A percentile compares a stretch with the other conserved stretches of the same genome.
Evolutionary conservation across 2,888 invertebrate genomes (phyloP).

Genomic region (Phyto melanocephala): DNA sequence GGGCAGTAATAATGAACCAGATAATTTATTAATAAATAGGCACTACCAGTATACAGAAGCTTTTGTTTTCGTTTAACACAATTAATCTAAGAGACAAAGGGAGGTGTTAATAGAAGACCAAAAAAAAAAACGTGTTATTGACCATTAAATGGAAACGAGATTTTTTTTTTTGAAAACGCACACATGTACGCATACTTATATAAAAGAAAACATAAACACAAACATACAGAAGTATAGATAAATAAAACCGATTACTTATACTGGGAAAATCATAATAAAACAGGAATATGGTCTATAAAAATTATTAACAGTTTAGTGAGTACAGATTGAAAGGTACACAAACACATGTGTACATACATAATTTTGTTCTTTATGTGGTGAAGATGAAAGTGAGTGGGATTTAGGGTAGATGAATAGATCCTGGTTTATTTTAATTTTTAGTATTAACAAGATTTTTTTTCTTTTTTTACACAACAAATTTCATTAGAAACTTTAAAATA

Average conservation of each 20-base stretch:
- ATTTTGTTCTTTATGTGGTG: no score
- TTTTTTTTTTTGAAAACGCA: background rate
- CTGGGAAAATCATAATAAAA: slow-evolving; percentile 19
- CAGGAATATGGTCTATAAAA: slow-evolving; percentile 46
- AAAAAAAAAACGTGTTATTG: slow-evolving; percentile 13
- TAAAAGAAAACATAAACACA: no score
- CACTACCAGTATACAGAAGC: slow-evolving; percentile 7
- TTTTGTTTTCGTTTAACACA: background rate
- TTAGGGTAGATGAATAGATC: no score
- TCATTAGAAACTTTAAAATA: no score
- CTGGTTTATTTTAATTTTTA: no score
- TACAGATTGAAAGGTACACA: background rate
- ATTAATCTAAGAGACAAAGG: no score
- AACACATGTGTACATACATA: background rate
- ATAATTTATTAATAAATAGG: slow-evolving; percentile 22
- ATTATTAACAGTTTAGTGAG: slow-evolving; percentile 52
- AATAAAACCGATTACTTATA: slow-evolving; percentile 50
- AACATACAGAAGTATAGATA: no score
- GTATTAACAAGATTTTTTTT: no score
- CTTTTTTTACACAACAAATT: no score
- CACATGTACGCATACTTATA: background rate
- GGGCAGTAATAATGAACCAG: background rate
- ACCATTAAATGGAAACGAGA: slow-evolving; percentile 13
- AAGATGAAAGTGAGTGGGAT: no score
- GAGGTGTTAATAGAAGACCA: background rate